Conservation (phyloP, 2,888 invertebrate species). For the Mimachlamys varia region DNA sequence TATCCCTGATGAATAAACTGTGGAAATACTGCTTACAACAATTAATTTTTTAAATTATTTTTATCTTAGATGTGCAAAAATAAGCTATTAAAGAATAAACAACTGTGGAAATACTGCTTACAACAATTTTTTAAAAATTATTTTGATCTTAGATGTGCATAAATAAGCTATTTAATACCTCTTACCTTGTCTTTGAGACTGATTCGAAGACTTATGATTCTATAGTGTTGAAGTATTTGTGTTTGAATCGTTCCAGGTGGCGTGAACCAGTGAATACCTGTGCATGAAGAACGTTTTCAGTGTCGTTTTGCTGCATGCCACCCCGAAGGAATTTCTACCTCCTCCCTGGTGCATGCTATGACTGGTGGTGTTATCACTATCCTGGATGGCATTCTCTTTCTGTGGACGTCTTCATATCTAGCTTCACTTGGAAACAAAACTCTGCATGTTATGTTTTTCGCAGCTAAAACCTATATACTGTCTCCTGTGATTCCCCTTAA, state of each 20-base stretch:
- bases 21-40: too few relatives aligned
- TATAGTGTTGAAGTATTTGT: background rate
- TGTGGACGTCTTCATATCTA: constrained; percentile 32
- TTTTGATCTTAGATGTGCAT: too few relatives aligned
- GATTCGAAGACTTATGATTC: too few relatives aligned
- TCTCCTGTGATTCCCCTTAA: background rate
- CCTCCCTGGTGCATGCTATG: constrained; percentile 10
- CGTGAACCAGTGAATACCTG: background rate
- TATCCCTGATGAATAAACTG: too few relatives aligned
- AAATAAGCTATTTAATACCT: too few relatives aligned
- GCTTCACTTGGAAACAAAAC: constrained; percentile 7
- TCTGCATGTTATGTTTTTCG: constrained; percentile 34
- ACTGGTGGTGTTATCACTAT: background rate
- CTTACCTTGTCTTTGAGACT: too few relatives aligned
- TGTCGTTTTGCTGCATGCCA: constrained; percentile 21
- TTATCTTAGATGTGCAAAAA: too few relatives aligned
- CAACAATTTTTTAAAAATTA: too few relatives aligned
- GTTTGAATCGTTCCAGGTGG: background rate
- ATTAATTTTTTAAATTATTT: too few relatives aligned
- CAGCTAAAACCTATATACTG: constrained; percentile 32
- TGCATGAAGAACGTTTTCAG: constrained; percentile 31
- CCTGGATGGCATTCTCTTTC: background rate
- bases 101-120: too few relatives aligned
- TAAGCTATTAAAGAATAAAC: too few relatives aligned
- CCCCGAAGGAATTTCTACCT: constrained; percentile 13